Percentiles rank a stretch among this genome's conserved stretches.
phyloP scores from a whole-genome alignment of 1,140 invertebrate species.

The Archivesica marissinica region DNA sequence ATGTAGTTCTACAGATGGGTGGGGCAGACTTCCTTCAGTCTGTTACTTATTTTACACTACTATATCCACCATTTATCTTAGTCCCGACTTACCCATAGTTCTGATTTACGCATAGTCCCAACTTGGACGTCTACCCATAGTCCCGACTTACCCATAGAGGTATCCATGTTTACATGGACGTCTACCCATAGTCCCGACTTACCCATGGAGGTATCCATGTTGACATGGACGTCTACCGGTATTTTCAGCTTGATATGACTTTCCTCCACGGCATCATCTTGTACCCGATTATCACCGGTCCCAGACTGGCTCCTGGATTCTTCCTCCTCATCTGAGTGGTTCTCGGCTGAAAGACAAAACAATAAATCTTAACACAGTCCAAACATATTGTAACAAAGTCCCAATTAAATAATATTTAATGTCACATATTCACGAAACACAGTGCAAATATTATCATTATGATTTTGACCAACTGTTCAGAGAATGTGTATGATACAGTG shows the following conservation, averaged over 20 bases:
- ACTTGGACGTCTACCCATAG: too few relatives aligned
- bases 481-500: too few relatives aligned
- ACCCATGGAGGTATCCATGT: conserved; percentile 34
- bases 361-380: not conserved
- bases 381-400: not conserved
- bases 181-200: conserved; percentile 37
- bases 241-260: conserved; percentile 16
- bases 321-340: conserved; percentile 16
- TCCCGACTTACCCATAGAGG: conserved; percentile 23
- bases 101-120: too few relatives aligned
- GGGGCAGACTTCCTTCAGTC: too few relatives aligned
- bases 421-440: too few relatives aligned
- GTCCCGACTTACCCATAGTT: too few relatives aligned
- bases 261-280: conserved; percentile 24
- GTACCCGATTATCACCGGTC: not conserved
- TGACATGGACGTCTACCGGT: conserved; percentile 44
- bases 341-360: not conserved
- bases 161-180: conserved; percentile 44
- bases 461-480: too few relatives aligned
- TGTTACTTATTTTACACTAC: too few relatives aligned
- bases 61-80: too few relatives aligned
- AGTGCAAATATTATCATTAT: too few relatives aligned
- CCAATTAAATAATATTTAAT: not conserved
- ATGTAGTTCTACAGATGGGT: too few relatives aligned
- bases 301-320: conserved; percentile 18